Evolutionary conservation across 2,113 vertebrate genomes (phyloP).

Genomic region (Pundamilia nyererei): DNA sequence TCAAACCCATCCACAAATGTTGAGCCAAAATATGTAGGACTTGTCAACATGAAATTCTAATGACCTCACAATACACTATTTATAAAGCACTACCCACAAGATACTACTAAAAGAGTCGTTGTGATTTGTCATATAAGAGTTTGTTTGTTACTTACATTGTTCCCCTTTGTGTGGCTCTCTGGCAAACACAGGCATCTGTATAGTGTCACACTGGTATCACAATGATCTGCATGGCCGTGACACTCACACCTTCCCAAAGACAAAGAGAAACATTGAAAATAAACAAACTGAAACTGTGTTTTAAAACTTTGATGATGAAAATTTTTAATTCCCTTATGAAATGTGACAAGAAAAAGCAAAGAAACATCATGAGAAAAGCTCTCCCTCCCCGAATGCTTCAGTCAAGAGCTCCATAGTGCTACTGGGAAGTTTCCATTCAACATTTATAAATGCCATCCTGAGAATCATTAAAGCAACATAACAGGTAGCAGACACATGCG

Average conservation of each 20-base stretch:
- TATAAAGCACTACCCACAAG: background rate
- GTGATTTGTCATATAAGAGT: background rate
- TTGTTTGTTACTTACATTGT: slow-evolving; percentile 76
- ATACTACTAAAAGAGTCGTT: background rate
- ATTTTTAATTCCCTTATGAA: background rate
- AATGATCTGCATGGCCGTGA: slow-evolving; percentile 81
- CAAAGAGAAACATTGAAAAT: background rate
- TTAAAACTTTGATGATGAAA: background rate
- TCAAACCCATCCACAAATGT: background rate
- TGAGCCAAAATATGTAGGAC: background rate
- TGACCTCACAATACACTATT: background rate
- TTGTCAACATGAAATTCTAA: background rate
- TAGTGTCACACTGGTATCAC: slow-evolving; percentile 70
- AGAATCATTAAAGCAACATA: slow-evolving; percentile 67
- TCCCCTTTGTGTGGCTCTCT: slow-evolving; percentile 82
- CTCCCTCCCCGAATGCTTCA: background rate
- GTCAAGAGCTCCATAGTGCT: background rate
- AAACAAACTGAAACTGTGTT: background rate
- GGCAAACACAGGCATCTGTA: slow-evolving; percentile 80
- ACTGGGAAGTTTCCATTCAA: slow-evolving; percentile 61
- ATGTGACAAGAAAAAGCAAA: background rate
- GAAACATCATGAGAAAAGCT: background rate
- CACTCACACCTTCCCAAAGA: slow-evolving; percentile 81
- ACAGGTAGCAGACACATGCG: slow-evolving; percentile 14
- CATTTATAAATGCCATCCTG: slow-evolving; percentile 68